Conservation (phyloP, 2,797 vertebrate species). For the Centropyge bicolor region DNA sequence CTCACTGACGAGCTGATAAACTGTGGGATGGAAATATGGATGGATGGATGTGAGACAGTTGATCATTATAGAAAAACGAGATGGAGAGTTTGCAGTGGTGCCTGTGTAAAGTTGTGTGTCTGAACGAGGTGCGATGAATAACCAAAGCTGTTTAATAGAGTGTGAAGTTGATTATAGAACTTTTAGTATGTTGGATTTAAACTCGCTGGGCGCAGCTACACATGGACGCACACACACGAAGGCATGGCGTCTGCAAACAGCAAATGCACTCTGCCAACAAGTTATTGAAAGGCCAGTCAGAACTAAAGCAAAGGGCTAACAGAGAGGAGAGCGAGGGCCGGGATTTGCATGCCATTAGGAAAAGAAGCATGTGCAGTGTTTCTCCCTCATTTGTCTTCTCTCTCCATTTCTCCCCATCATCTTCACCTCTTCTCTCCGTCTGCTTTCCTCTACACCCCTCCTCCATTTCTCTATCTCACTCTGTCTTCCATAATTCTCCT, state of each 20-base stretch:
- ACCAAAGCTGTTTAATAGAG: neutral
- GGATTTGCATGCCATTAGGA: constrained; percentile 57
- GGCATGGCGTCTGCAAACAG: constrained; percentile 13
- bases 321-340: constrained; percentile 21
- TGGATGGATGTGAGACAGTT: neutral
- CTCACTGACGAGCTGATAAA: constrained; percentile 33
- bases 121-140: neutral
- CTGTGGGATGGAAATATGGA: constrained; percentile 18
- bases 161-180: neutral
- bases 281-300: constrained; percentile 30
- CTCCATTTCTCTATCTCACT: constrained; percentile 25
- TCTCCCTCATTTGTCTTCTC: constrained; percentile 49
- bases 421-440: constrained; percentile 35
- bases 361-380: constrained; percentile 47
- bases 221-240: neutral
- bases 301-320: constrained; percentile 28
- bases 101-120: neutral
- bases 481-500: constrained; percentile 54
- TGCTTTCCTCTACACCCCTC: constrained; percentile 4
- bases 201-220: neutral
- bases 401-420: constrained; percentile 31
- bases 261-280: constrained; percentile 16
- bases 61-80: neutral
- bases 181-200: constrained; percentile 21
- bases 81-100: neutral